Base-by-base conservation (phyloP, 2,113 vertebrate species). In the Passerina amoena region DNA sequence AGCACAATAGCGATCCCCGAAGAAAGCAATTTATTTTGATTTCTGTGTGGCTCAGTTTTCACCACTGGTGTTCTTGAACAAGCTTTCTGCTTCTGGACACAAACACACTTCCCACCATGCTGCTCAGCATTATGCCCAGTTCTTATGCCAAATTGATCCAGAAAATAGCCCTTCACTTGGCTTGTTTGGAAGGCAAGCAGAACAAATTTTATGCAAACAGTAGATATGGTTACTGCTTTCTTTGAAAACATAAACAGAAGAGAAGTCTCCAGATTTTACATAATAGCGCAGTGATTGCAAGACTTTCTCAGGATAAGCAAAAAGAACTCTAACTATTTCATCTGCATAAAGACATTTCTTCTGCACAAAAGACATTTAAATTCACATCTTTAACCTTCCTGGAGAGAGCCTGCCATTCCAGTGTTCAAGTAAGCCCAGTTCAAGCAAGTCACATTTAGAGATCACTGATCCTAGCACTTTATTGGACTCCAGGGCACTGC, bases 161-260 rank as follows among this genome's bases (percentile, higher is more conserved):
- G 92, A 92, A 93, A 90, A 93, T 59, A 90, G 69, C 45, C n/a
- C 63, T 80, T 87, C 40, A 57, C 75, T 64, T 93, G 23, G 57
- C 48, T 91, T 91, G 83, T 80, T 83, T 85, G n/a, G 37, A 90
- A 85, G 54, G n/a, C 22, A 53, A 76, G 37, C 24, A 86, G 48
- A 80, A 85, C 13, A 76, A 93, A 76, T 48, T 78, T 56, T 10
- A 82, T 61, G n/a, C 33, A 72, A 92, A 77, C 31, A 13, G 9
- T 35, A 90, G 30, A 44, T 57, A 68, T 10, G 28, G 22, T 68
- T 82, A 54, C 40, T 27, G 25, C 18, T 82, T 75, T 47, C 44
- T 91, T 93, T 90, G 59, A 91, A 85, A 95, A 71, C 33, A 73
- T 20, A 81, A 70, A 78, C 45, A 63, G 64, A 82, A 61, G 6